phyloP scores from a whole-genome alignment of 92 coral and sea anemone genomes.

The Micromussa lordhowensis region DNA sequence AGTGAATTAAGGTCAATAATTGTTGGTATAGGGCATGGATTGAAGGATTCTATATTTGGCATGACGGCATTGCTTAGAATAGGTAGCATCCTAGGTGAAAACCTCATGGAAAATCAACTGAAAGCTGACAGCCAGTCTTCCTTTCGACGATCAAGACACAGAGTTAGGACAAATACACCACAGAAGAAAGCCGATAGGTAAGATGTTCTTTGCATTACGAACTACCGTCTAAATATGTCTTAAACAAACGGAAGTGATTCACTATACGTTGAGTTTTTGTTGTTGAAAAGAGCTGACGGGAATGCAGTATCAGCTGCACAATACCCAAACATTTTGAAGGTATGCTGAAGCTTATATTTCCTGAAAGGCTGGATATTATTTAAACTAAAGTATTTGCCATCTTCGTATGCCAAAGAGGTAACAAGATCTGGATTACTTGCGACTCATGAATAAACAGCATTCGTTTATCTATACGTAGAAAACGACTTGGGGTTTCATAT shows the following conservation, averaged over 20 bases:
- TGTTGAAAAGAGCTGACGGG: neutral
- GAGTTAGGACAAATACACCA: slow-evolving; percentile 50
- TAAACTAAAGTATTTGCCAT: neutral
- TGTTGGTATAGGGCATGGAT: slow-evolving; percentile 80
- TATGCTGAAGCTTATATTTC: neutral
- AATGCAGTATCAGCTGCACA: neutral
- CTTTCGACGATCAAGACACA: slow-evolving; percentile 55
- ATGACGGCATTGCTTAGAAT: slow-evolving; percentile 79
- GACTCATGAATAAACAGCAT: neutral
- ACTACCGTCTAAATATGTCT: neutral
- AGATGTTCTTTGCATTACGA: neutral
- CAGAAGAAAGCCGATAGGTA: slow-evolving; percentile 41
- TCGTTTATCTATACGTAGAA: neutral
- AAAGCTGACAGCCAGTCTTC: slow-evolving; percentile 38
- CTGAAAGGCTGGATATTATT: neutral
- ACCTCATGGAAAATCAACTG: slow-evolving; percentile 53
- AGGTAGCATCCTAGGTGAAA: slow-evolving; percentile 67
- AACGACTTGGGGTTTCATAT: neutral
- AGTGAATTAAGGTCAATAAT: slow-evolving; percentile 84
- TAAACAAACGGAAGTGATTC: neutral
- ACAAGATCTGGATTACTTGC: neutral
- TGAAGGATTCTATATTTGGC: slow-evolving; percentile 88
- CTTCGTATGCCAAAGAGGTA: neutral
- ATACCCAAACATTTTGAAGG: neutral
- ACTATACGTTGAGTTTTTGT: neutral